A percentile compares a stretch with the other conserved stretches of the same genome.
These are phyloP conservation scores for Drosophila yooni DNA, from an alignment of 2,888 invertebrate genomes.

Conservation along the genomic window DNA sequence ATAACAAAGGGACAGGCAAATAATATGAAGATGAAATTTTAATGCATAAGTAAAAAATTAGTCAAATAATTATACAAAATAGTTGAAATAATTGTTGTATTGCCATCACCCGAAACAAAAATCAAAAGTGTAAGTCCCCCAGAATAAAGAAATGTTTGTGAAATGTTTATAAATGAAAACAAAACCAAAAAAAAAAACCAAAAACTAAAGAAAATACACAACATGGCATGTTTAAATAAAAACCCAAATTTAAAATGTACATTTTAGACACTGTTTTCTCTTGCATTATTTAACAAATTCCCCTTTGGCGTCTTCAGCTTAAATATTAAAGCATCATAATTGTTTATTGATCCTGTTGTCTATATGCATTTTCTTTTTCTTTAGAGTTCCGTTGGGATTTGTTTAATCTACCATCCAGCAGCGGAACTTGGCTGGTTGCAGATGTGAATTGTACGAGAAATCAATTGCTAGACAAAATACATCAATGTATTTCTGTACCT, in stretches of 20 bases:
- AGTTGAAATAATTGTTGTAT: conserved; percentile 80
- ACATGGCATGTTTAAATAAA: conserved; percentile 57
- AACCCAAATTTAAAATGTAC: conserved; percentile 54
- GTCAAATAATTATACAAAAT: conserved; percentile 76
- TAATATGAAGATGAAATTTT: conserved; percentile 39
- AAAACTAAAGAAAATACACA: conserved; percentile 37
- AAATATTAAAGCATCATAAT: not conserved
- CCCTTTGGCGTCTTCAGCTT: not conserved
- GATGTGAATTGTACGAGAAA: not conserved
- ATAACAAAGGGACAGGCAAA: conserved; percentile 25
- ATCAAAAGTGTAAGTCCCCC: conserved; percentile 66
- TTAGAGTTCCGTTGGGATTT: conserved; percentile 18
- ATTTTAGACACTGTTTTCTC: conserved; percentile 10
- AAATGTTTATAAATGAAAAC: conserved; percentile 75
- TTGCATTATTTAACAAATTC: not conserved
- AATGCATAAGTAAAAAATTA: conserved; percentile 59
- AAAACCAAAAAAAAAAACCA: conserved; percentile 39
- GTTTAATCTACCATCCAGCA: not conserved
- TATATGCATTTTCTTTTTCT: not conserved
- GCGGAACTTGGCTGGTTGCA: not conserved
- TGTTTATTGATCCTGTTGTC: not conserved
- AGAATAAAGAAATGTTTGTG: conserved; percentile 70
- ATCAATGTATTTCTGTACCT: not conserved
- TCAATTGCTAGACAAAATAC: not conserved
- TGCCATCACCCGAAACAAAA: conserved; percentile 63